Conservation (phyloP, 37 sponge, comb jelly and placozoan species). For the Bolinopsis microptera region DNA sequence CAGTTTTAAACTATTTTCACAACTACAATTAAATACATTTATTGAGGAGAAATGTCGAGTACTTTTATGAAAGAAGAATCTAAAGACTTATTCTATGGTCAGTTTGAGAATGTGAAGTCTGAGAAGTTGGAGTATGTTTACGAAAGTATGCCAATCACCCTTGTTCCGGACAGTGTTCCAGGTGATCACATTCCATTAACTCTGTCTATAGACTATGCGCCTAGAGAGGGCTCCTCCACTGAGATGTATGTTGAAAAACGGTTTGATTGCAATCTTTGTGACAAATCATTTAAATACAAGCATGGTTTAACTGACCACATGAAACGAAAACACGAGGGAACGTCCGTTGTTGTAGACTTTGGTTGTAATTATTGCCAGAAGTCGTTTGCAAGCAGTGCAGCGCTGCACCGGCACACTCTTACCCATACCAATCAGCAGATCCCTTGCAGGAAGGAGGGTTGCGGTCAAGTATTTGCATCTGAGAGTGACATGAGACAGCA, state of each 20-base stretch:
- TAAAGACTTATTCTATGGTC: slow-evolving; percentile 55
- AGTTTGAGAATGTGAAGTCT: slow-evolving; percentile 46
- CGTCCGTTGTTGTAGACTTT: background rate
- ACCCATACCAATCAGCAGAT: slow-evolving; percentile 13
- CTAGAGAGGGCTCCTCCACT: background rate
- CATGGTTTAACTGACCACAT: slow-evolving; percentile 22
- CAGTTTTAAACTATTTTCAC: no score
- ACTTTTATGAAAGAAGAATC: slow-evolving; percentile 58
- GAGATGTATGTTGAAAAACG: background rate
- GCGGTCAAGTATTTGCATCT: slow-evolving; percentile 1
- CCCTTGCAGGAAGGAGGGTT: background rate
- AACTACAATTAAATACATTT: no score
- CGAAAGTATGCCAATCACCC: background rate
- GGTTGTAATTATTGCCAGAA: background rate
- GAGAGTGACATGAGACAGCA: slow-evolving; percentile 8
- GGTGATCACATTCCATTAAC: background rate
- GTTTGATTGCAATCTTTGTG: slow-evolving; percentile 14
- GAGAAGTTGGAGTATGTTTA: slow-evolving; percentile 15
- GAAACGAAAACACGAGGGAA: background rate
- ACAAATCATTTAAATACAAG: slow-evolving; percentile 56
- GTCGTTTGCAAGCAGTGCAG: background rate
- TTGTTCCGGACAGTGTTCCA: background rate
- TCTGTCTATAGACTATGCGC: slow-evolving; percentile 20
- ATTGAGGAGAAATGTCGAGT: background rate
- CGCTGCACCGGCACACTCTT: slow-evolving; percentile 41